These are phyloP conservation scores for Pantherophis vulpinus DNA, from an alignment of 2,797 vertebrate species.

Conservation along the genomic window DNA sequence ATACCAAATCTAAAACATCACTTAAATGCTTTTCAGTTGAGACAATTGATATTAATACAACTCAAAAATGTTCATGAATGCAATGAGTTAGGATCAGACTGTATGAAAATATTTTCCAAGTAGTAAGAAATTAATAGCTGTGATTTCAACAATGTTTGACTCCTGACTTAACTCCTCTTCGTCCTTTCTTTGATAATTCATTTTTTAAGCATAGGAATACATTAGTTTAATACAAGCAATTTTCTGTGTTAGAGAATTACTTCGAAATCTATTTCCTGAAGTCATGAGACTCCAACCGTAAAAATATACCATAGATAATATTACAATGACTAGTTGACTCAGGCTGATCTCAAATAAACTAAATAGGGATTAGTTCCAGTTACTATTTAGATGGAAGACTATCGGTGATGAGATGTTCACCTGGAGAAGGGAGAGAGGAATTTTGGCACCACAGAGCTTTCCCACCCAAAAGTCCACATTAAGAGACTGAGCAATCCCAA, in stretches of 20 bases:
- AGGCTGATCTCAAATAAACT: background rate
- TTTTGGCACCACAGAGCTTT: no score
- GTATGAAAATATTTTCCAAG: background rate
- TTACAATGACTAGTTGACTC: background rate
- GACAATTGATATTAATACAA: background rate
- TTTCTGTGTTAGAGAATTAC: background rate
- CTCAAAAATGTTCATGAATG: background rate
- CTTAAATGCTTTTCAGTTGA: background rate
- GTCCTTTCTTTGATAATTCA: background rate
- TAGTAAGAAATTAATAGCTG: background rate
- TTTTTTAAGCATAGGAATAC: background rate
- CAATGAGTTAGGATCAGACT: background rate
- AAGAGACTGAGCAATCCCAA: no score
- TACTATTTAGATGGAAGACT: background rate
- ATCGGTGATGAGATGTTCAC: no score
- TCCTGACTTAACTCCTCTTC: background rate
- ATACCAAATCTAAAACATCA: background rate
- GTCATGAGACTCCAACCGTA: background rate
- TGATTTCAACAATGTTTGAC: background rate
- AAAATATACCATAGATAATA: background rate
- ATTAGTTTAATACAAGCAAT: background rate
- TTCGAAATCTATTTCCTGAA: background rate
- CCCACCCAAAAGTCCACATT: no score
- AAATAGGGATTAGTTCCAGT: background rate
- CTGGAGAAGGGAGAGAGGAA: no score